These are phyloP conservation scores for Girardinus metallicus DNA, from an alignment of 2,797 vertebrate species.

Conservation along the genomic window DNA sequence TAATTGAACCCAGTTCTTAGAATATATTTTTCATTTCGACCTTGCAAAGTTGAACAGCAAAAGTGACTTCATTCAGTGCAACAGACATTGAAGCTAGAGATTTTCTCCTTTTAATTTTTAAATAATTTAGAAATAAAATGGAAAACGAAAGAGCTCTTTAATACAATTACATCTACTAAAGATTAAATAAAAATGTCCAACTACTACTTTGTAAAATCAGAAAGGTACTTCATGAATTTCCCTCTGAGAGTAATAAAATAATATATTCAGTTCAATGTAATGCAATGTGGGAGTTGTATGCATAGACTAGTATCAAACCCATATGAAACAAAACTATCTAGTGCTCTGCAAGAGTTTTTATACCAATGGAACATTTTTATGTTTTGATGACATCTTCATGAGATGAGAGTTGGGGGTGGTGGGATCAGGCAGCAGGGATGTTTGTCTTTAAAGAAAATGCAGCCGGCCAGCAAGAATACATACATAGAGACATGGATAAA, in stretches of 20 bases:
- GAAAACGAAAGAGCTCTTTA: not conserved
- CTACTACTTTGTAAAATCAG: not conserved
- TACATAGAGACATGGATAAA: not conserved
- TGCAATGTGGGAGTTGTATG: constrained; percentile 30
- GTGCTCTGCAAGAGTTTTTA: not conserved
- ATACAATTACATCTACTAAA: not conserved
- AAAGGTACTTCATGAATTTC: not conserved
- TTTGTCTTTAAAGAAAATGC: not conserved
- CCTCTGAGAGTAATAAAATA: too few species aligned
- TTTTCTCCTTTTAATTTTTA: not conserved
- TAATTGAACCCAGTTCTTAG: not conserved
- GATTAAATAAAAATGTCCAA: not conserved
- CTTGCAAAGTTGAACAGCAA: not conserved
- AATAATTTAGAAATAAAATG: not conserved
- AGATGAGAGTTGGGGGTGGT: not conserved
- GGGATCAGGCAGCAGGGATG: not conserved
- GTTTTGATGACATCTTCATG: not conserved
- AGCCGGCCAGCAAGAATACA: not conserved
- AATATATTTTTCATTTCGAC: not conserved
- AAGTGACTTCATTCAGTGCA: not conserved
- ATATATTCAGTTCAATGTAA: not conserved
- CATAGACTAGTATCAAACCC: constrained; percentile 24
- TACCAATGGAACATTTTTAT: not conserved
- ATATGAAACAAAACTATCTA: constrained; percentile 32
- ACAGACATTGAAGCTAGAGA: not conserved